Conservation (phyloP, 2,888 invertebrate genomes). For the Panopea generosa region DNA sequence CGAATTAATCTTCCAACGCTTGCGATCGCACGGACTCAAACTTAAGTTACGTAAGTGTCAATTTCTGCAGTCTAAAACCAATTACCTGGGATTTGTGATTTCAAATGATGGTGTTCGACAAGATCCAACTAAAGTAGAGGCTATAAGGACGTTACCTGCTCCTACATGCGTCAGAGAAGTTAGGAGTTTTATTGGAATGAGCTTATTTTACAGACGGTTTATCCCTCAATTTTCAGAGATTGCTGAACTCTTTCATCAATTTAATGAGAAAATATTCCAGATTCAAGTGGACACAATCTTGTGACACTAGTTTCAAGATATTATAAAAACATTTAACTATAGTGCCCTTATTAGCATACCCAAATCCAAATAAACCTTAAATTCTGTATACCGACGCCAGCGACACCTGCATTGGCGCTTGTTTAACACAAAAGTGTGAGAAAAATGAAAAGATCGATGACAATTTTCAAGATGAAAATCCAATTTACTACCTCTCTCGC, state of each 20-base stretch:
- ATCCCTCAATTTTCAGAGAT: slow-evolving; percentile 47
- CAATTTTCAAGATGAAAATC: slow-evolving; percentile 12
- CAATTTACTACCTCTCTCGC: slow-evolving; percentile 33
- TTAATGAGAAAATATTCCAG: slow-evolving; percentile 37
- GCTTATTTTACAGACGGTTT: slow-evolving; percentile 51
- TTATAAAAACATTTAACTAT: slow-evolving; percentile 43
- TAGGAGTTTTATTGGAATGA: slow-evolving; percentile 57
- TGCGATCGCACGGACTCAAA: no score
- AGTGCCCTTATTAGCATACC: slow-evolving; percentile 43
- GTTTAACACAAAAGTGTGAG: slow-evolving; percentile 15
- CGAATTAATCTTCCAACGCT: no score
- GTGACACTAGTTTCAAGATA: no score
- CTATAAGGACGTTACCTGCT: no score
- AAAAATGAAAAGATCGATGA: no score
- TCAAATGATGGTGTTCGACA: no score
- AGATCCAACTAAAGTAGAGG: no score
- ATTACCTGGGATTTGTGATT: no score
- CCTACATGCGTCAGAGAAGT: slow-evolving; percentile 39
- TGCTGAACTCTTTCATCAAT: slow-evolving; percentile 29
- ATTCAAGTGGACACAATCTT: slow-evolving; percentile 46
- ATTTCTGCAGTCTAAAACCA: no score
- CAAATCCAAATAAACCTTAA: slow-evolving; percentile 33
- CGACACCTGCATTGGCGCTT: slow-evolving; percentile 31
- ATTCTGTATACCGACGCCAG: slow-evolving; percentile 47
- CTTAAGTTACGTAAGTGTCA: no score